Evolutionary conservation across 2,113 vertebrate genomes (phyloP).

Genomic region (Ascaphus truei): DNA sequence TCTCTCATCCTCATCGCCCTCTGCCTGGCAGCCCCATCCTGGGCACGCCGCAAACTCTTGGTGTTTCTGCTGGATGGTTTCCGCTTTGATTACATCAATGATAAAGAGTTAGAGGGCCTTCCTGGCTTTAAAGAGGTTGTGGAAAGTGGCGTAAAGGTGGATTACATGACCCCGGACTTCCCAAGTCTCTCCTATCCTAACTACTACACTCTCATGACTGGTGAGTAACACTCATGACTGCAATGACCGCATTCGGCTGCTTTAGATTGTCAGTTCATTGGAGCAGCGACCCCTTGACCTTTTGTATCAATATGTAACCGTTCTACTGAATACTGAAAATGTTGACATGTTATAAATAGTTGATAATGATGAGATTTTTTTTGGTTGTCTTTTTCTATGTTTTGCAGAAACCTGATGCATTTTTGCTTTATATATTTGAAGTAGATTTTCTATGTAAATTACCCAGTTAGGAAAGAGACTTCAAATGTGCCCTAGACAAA

Average conservation of each 20-base stretch:
- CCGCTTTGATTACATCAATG: conserved; percentile 84
- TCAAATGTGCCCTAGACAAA: too few species aligned
- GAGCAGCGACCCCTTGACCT: too few species aligned
- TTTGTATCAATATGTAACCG: too few species aligned
- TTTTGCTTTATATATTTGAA: too few species aligned
- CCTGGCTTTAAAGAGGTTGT: conserved; percentile 78
- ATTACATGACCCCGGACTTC: conserved; percentile 90
- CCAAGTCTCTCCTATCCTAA: conserved; percentile 91
- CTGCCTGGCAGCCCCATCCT: conserved; percentile 32
- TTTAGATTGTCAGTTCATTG: too few species aligned
- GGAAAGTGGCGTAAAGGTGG: conserved; percentile 80
- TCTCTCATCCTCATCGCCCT: conserved; percentile 41
- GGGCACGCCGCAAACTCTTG: conserved; percentile 65
- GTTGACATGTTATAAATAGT: too few species aligned
- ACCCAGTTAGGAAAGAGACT: too few species aligned
- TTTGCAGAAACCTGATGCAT: too few species aligned
- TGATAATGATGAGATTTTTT: too few species aligned
- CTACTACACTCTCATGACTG: conserved; percentile 93
- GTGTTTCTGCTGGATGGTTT: conserved; percentile 88
- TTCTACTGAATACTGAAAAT: too few species aligned
- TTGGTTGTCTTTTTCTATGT: too few species aligned
- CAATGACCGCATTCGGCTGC: not conserved
- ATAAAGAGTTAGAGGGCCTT: conserved; percentile 64
- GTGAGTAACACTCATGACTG: conserved; percentile 55
- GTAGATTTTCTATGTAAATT: too few species aligned